These are phyloP conservation scores for Galerucella calmariensis DNA, from an alignment of 2,888 invertebrate species.

Conservation along the genomic window DNA sequence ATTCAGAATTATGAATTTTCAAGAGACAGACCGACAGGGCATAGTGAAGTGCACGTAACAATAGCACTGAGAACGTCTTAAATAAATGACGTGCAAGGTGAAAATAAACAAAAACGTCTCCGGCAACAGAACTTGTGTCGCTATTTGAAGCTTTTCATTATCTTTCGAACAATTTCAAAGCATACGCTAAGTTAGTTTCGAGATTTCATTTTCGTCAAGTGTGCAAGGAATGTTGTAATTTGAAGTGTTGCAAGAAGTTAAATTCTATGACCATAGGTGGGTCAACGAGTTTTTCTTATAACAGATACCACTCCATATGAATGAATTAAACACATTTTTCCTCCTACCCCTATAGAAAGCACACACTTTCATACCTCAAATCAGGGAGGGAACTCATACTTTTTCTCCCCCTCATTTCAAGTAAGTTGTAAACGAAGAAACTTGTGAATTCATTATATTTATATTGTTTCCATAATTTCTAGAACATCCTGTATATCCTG, in stretches of 20 bases:
- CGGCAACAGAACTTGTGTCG: conserved; percentile 3
- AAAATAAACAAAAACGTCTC: conserved; percentile 23
- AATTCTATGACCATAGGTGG: conserved; percentile 11
- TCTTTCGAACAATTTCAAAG: not conserved
- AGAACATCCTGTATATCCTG: too few species aligned
- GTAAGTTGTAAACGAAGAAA: too few species aligned
- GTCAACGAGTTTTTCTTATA: not conserved
- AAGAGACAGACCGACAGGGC: conserved; percentile 4
- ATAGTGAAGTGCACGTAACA: conserved; percentile 15
- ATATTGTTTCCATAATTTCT: too few species aligned
- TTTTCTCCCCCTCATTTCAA: too few species aligned
- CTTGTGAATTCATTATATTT: too few species aligned
- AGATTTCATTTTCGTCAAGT: conserved; percentile 23
- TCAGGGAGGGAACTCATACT: too few species aligned
- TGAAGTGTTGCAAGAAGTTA: conserved; percentile 8
- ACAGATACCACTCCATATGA: too few species aligned
- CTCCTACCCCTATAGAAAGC: too few species aligned
- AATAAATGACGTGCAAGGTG: conserved; percentile 20
- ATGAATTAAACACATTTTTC: too few species aligned
- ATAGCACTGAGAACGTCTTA: conserved; percentile 11
- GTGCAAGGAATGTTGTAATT: conserved; percentile 15
- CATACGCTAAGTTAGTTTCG: conserved; percentile 8
- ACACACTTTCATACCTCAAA: too few species aligned
- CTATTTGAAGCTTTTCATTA: not conserved
- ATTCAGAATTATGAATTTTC: not conserved